phyloP scores from a whole-genome alignment of 2,797 vertebrate species.

The Takifugu ocellatus region DNA sequence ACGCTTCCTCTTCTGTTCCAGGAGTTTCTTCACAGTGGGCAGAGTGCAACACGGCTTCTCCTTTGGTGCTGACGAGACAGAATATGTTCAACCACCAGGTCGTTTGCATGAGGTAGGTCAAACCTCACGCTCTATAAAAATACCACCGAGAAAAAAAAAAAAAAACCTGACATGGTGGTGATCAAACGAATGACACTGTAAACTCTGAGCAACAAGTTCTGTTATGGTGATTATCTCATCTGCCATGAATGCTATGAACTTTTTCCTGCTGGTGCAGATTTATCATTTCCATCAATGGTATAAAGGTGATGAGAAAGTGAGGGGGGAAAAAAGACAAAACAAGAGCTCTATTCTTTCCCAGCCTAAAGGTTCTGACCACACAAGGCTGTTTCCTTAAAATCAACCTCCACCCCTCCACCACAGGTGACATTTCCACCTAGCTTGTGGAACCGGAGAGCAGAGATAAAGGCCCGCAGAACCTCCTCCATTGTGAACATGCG shows the following conservation, averaged over 20 bases:
- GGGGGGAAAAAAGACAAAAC: slow-evolving; percentile 41
- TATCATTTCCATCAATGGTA: slow-evolving; percentile 64
- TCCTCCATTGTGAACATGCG: slow-evolving; percentile 76
- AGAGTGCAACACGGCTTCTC: slow-evolving; percentile 83
- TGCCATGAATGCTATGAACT: background rate
- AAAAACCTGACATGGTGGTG: no score
- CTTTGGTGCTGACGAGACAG: slow-evolving; percentile 68
- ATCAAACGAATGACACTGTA: no score
- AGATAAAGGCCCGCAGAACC: slow-evolving; percentile 51
- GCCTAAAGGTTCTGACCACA: slow-evolving; percentile 46
- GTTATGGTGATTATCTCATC: no score
- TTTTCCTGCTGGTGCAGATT: background rate
- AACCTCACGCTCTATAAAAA: no score
- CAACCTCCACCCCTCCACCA: slow-evolving; percentile 41
- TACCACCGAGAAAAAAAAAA: no score
- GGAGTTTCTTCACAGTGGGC: slow-evolving; percentile 88
- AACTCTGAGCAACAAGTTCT: no score
- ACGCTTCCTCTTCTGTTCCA: slow-evolving; percentile 86
- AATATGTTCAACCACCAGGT: background rate
- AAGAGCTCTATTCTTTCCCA: slow-evolving; percentile 70
- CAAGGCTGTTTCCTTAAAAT: slow-evolving; percentile 64
- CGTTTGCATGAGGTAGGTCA: no score
- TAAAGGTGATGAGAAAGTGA: slow-evolving; percentile 41
- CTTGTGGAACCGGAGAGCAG: slow-evolving; percentile 56
- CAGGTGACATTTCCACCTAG: slow-evolving; percentile 61